phyloP scores from a whole-genome alignment of 2,797 vertebrate species.

The Takifugu rubripes region DNA sequence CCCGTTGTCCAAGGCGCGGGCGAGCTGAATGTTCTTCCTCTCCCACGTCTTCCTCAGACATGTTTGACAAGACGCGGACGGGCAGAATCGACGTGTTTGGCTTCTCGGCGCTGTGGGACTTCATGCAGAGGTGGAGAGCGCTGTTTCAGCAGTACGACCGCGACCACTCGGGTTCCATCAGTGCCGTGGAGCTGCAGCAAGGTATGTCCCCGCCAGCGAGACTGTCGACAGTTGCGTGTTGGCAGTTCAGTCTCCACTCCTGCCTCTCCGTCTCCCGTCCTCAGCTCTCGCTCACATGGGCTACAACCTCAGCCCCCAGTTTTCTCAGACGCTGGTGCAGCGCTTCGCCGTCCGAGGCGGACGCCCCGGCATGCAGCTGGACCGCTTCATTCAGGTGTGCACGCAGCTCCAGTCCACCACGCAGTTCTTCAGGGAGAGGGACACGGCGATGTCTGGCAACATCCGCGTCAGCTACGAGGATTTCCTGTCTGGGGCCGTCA shows the following conservation, averaged over 20 bases:
- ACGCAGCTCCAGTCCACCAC: slow-evolving; percentile 91
- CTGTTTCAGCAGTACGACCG: slow-evolving; percentile 92
- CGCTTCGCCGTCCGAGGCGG: slow-evolving; percentile 56
- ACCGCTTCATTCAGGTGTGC: slow-evolving; percentile 94
- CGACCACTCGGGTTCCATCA: slow-evolving; percentile 87
- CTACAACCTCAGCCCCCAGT: slow-evolving; percentile 93
- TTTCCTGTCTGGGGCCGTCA: slow-evolving; percentile 83
- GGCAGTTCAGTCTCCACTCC: not conserved
- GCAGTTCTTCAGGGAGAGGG: slow-evolving; percentile 88
- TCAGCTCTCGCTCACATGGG: slow-evolving; percentile 94
- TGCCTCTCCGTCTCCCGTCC: not conserved
- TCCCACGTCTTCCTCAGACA: slow-evolving; percentile 74
- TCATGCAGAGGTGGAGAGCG: slow-evolving; percentile 89
- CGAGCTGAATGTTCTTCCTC: not conserved
- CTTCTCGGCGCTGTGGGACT: slow-evolving; percentile 89
- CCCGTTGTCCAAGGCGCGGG: not conserved
- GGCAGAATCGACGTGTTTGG: slow-evolving; percentile 87
- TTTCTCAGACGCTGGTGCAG: slow-evolving; percentile 82
- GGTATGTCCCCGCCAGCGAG: slow-evolving; percentile 63
- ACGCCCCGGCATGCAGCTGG: slow-evolving; percentile 82
- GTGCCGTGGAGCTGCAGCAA: slow-evolving; percentile 85
- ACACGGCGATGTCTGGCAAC: slow-evolving; percentile 80
- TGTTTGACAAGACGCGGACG: slow-evolving; percentile 89
- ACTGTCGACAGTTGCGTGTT: too few relatives aligned
- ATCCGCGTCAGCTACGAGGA: slow-evolving; percentile 89